A percentile compares a stretch with the other conserved stretches of the same genome.
Conservation (phyloP, 2,797 vertebrate species). For the Chiroxiphia lanceolata region DNA sequence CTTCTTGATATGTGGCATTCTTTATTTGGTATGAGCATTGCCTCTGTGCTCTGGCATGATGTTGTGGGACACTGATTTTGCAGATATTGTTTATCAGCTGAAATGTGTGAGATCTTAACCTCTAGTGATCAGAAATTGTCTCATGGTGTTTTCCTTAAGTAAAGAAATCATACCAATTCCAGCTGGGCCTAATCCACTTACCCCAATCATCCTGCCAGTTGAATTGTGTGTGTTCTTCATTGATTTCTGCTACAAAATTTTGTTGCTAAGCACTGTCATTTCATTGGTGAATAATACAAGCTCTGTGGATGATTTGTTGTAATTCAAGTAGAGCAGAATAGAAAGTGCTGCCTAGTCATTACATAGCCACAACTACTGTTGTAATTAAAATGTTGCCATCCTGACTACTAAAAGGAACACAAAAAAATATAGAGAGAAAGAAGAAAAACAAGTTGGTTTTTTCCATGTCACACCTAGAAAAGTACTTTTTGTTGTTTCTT, state of each 20-base stretch:
- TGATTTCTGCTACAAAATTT: background rate
- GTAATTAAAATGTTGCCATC: background rate
- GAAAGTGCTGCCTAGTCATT: background rate
- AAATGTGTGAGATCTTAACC: background rate
- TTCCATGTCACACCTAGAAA: background rate
- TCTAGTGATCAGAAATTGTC: background rate
- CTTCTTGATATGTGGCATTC: background rate
- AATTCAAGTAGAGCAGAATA: background rate
- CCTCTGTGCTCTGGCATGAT: background rate
- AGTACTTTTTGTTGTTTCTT: background rate
- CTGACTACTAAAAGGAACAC: background rate
- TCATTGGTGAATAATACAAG: background rate
- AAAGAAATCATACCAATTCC: background rate
- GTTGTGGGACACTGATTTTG: background rate
- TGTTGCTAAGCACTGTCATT: background rate
- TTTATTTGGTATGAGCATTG: background rate
- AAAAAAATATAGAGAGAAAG: background rate
- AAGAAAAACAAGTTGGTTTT: fast-evolving
- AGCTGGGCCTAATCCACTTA: background rate
- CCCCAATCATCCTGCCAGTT: background rate
- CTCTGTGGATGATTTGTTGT: background rate
- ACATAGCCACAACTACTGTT: background rate
- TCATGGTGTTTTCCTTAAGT: background rate
- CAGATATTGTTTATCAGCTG: background rate
- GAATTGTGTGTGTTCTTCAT: background rate